Conservation (phyloP, 2,888 invertebrate genomes). For the Apocheima hispidaria region DNA sequence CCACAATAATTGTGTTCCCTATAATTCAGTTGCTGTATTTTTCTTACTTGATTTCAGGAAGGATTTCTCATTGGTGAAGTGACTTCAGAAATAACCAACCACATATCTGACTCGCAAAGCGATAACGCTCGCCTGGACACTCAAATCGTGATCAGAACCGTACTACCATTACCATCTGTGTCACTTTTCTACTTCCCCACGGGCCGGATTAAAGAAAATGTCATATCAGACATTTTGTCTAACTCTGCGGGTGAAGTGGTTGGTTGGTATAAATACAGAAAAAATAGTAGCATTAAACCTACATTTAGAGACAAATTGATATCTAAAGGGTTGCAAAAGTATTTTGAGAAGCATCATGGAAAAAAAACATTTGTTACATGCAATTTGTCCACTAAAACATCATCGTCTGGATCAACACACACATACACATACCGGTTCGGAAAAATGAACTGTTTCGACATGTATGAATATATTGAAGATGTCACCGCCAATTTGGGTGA, state of each 20-base stretch:
- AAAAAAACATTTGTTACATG: slow-evolving; percentile 88
- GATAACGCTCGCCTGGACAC: slow-evolving; percentile 87
- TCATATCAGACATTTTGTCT: slow-evolving; percentile 82
- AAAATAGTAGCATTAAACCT: slow-evolving; percentile 82
- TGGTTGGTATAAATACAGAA: slow-evolving; percentile 89
- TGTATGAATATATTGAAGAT: slow-evolving; percentile 83
- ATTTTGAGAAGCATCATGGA: slow-evolving; percentile 83
- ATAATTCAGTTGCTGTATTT: slow-evolving; percentile 3
- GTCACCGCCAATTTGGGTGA: slow-evolving; percentile 85
- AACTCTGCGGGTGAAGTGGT: slow-evolving; percentile 85
- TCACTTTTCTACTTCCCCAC: slow-evolving; percentile 86
- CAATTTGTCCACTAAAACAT: slow-evolving; percentile 83
- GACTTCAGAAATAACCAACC: slow-evolving; percentile 87
- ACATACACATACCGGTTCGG: slow-evolving; percentile 88
- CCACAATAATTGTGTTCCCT: neutral
- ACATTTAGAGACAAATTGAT: slow-evolving; percentile 88
- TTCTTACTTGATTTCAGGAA: slow-evolving; percentile 63
- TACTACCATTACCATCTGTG: slow-evolving; percentile 86
- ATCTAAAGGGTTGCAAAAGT: slow-evolving; percentile 87
- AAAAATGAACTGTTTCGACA: slow-evolving; percentile 83
- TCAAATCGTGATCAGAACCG: slow-evolving; percentile 87
- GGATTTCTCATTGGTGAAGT: slow-evolving; percentile 89
- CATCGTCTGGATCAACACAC: slow-evolving; percentile 85
- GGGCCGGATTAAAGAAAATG: slow-evolving; percentile 85
- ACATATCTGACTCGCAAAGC: slow-evolving; percentile 89